Percentiles rank a stretch among this genome's conserved stretches.
These are phyloP conservation scores for Athene cunicularia DNA, from an alignment of 2,113 vertebrate genomes.

Conservation along the genomic window DNA sequence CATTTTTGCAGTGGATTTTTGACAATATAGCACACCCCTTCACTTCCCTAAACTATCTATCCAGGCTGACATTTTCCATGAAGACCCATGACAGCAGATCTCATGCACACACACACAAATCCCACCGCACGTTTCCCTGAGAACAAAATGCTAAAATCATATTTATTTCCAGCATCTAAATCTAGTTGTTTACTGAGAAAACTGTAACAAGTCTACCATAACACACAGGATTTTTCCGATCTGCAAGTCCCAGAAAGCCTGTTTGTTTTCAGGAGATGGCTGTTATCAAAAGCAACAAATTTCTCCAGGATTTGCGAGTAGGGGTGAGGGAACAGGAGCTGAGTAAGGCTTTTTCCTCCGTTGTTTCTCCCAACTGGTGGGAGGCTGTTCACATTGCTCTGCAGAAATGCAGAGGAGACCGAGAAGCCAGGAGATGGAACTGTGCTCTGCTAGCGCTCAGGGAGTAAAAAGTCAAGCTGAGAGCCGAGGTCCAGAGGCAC, in stretches of 20 bases:
- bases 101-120: neutral
- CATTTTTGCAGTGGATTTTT: neutral
- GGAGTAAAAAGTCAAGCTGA: neutral
- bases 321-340: neutral
- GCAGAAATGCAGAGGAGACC: neutral
- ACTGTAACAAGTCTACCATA: neutral
- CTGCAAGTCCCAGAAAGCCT: neutral
- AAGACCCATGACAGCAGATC: neutral
- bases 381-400: neutral
- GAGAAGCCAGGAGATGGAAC: neutral
- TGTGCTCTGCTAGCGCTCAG: neutral
- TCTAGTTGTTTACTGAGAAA: neutral
- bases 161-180: neutral
- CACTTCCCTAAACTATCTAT: neutral
- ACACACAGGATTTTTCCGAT: neutral
- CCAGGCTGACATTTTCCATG: neutral
- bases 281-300: neutral
- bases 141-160: neutral
- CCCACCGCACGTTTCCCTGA: neutral
- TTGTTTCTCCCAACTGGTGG: neutral
- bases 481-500: neutral
- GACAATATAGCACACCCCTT: neutral
- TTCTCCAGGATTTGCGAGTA: neutral
- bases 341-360: neutral
- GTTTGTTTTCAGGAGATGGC: neutral